These are phyloP conservation scores for Anthoscopus minutus DNA, from an alignment of 2,113 vertebrate genomes.

Conservation along the genomic window DNA sequence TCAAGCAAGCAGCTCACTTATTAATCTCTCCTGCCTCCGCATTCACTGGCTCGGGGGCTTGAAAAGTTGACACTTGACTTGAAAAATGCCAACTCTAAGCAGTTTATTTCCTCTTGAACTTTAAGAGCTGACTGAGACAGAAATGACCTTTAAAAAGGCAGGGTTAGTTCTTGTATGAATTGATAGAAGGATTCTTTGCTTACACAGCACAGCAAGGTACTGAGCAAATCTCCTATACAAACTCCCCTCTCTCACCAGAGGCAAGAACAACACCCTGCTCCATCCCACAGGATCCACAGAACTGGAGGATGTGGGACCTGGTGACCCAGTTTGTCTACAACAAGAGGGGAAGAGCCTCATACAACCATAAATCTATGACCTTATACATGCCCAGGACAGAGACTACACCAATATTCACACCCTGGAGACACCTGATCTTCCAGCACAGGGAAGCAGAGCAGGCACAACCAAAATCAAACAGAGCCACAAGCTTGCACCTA, in stretches of 20 bases:
- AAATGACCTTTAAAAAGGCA: slow-evolving; percentile 73
- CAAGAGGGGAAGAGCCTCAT: background rate
- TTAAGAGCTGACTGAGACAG: slow-evolving; percentile 71
- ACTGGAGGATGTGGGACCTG: background rate
- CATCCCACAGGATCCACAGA: background rate
- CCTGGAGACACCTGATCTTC: background rate
- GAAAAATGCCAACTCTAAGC: slow-evolving; percentile 74
- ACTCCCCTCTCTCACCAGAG: slow-evolving; percentile 19
- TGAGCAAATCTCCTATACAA: slow-evolving; percentile 34
- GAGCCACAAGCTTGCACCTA: background rate
- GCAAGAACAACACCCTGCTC: background rate
- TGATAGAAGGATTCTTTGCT: slow-evolving; percentile 44
- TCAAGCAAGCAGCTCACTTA: slow-evolving; percentile 51
- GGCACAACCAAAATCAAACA: background rate
- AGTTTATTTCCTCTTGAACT: slow-evolving; percentile 77
- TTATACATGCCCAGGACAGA: background rate
- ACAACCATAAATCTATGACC: background rate
- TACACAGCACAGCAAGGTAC: slow-evolving; percentile 39
- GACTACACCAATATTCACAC: background rate
- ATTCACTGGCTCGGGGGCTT: slow-evolving; percentile 30
- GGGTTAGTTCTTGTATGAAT: slow-evolving; percentile 59
- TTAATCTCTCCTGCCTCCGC: slow-evolving; percentile 47
- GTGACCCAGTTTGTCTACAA: background rate
- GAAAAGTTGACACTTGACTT: slow-evolving; percentile 71
- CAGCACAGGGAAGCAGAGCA: background rate